A percentile compares a stretch with the other conserved stretches of the same genome.
Evolutionary conservation across 2,113 vertebrate species (phyloP).

Genomic region (Anthoscopus minutus): DNA sequence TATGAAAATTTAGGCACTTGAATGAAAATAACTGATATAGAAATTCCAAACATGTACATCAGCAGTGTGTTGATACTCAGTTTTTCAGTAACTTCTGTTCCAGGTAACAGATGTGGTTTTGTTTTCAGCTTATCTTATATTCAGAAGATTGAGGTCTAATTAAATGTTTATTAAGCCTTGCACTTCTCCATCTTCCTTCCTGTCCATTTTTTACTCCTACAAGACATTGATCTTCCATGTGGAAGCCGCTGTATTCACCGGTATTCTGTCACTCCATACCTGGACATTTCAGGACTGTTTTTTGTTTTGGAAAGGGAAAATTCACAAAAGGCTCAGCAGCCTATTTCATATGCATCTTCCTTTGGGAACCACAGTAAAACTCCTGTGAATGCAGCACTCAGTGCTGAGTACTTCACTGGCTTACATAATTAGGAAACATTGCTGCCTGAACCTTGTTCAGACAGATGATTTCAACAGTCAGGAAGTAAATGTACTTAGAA

Average conservation of each 20-base stretch:
- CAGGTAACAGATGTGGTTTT: neutral
- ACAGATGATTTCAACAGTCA: conserved; percentile 38
- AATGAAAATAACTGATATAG: neutral
- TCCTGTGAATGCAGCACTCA: neutral
- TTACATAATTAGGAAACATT: conserved; percentile 32
- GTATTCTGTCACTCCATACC: neutral
- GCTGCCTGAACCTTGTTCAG: neutral
- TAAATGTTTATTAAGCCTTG: neutral
- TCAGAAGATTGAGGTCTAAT: neutral
- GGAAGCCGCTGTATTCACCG: neutral
- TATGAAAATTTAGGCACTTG: neutral
- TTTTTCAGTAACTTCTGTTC: neutral
- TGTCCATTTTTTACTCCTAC: neutral
- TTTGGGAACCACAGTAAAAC: neutral
- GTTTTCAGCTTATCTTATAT: neutral
- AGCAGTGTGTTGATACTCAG: neutral
- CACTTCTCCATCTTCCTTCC: neutral
- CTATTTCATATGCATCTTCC: neutral
- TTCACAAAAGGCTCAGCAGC: neutral
- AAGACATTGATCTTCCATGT: neutral
- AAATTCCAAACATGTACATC: neutral
- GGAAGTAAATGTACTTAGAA: conserved; percentile 25
- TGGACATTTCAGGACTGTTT: neutral
- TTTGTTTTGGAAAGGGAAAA: neutral
- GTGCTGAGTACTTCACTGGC: neutral